Conservation (phyloP, 2,888 invertebrate genomes). For the Mythimna albipuncta region DNA sequence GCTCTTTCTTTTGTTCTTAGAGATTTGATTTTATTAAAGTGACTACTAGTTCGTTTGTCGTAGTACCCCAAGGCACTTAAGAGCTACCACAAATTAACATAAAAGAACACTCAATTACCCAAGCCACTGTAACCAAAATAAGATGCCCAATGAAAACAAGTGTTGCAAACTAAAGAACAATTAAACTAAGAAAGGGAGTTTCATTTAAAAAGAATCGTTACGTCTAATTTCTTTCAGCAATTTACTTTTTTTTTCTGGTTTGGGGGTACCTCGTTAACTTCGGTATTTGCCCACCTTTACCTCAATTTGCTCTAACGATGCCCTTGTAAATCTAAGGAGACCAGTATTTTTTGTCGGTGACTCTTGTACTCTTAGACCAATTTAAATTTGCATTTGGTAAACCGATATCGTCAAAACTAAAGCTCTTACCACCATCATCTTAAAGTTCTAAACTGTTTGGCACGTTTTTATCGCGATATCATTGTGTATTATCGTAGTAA, state of each 20-base stretch:
- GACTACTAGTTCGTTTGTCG: background rate
- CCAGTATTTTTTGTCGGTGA: slow-evolving; percentile 78
- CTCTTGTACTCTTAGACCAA: slow-evolving; percentile 65
- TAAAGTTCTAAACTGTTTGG: slow-evolving; percentile 62
- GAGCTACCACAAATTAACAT: slow-evolving; percentile 22
- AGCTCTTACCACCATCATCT: slow-evolving; percentile 27
- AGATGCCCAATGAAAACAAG: slow-evolving; percentile 24
- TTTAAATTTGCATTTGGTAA: slow-evolving; percentile 50
- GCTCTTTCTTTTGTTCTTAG: background rate
- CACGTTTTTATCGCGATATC: slow-evolving; percentile 41
- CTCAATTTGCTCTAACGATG: slow-evolving; percentile 85
- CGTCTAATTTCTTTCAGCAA: slow-evolving; percentile 70
- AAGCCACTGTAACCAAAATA: slow-evolving; percentile 4
- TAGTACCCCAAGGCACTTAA: background rate
- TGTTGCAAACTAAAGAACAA: slow-evolving; percentile 42
- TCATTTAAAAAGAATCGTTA: slow-evolving; percentile 70
- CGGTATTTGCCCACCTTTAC: slow-evolving; percentile 80
- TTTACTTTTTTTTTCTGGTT: slow-evolving; percentile 64
- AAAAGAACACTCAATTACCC: slow-evolving; percentile 9
- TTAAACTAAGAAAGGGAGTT: slow-evolving; percentile 36
- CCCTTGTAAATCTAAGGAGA: slow-evolving; percentile 80
- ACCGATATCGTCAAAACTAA: slow-evolving; percentile 21
- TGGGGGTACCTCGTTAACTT: slow-evolving; percentile 72
- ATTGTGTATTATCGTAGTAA: slow-evolving; percentile 71
- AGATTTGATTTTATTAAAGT: background rate